Conservation (phyloP, 1,140 invertebrate species). For the Dendrolimus kikuchii region DNA sequence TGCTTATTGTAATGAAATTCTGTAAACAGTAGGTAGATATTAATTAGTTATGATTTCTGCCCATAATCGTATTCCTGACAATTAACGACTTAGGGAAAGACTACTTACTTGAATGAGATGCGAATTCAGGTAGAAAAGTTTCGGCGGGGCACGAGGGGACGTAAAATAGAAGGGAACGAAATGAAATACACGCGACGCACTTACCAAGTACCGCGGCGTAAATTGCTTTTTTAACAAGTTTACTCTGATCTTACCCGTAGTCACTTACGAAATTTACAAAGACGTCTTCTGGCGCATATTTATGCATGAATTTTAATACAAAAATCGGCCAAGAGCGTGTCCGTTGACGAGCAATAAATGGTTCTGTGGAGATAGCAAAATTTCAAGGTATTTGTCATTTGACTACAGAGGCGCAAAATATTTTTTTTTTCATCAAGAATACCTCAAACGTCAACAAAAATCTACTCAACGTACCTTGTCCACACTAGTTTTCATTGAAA, state of each 20-base stretch:
- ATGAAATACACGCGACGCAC: conserved; percentile 18
- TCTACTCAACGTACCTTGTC: too few species aligned
- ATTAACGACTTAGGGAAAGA: not conserved
- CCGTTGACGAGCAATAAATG: conserved; percentile 11
- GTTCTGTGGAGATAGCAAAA: conserved; percentile 10
- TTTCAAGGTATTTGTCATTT: conserved; percentile 20
- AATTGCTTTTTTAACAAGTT: conserved; percentile 30
- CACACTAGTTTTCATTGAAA: too few species aligned
- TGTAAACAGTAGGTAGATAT: too few species aligned
- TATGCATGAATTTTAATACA: too few species aligned
- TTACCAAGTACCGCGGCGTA: conserved; percentile 13
- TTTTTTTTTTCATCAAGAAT: conserved; percentile 27
- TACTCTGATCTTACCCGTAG: conserved; percentile 10
- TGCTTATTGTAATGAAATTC: too few species aligned
- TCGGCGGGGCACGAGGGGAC: conserved; percentile 6
- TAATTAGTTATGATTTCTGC: too few species aligned
- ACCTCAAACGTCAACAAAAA: conserved; percentile 12
- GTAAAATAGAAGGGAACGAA: conserved; percentile 15
- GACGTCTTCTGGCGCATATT: not conserved
- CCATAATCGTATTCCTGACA: too few species aligned
- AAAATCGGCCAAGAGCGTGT: too few species aligned
- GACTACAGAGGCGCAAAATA: not conserved
- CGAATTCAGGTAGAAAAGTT: conserved; percentile 25
- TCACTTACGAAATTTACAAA: conserved; percentile 14
- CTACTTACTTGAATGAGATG: conserved; percentile 24